phyloP scores from a whole-genome alignment of 1,140 invertebrate species.

The Papilio xuthus region DNA sequence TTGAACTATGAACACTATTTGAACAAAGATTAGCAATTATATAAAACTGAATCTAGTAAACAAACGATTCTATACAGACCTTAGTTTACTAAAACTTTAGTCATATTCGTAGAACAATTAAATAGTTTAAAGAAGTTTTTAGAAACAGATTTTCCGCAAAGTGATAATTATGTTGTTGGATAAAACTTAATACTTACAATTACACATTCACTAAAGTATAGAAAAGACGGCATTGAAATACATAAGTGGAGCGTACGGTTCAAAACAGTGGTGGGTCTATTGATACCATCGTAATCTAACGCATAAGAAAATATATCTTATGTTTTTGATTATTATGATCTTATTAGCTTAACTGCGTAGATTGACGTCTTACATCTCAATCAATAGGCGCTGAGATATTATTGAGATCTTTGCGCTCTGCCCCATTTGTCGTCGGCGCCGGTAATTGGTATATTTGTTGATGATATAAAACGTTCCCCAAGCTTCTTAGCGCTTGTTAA shows the following conservation, averaged over 20 bases:
- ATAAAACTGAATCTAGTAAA: background rate
- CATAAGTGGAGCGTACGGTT: slow-evolving; percentile 65
- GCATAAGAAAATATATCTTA: slow-evolving; percentile 48
- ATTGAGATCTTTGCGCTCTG: slow-evolving; percentile 39
- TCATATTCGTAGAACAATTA: background rate
- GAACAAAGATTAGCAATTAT: background rate
- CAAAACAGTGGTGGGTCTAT: slow-evolving; percentile 57
- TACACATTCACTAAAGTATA: slow-evolving; percentile 26
- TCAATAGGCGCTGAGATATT: slow-evolving; percentile 58
- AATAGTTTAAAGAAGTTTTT: background rate
- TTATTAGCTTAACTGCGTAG: slow-evolving; percentile 26
- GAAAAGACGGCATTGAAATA: slow-evolving; percentile 50
- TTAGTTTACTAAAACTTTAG: background rate
- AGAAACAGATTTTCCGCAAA: background rate
- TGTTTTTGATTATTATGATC: slow-evolving; percentile 42
- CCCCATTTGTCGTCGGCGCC: background rate
- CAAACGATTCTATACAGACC: too few species aligned
- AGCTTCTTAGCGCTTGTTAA: background rate
- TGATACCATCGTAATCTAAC: slow-evolving; percentile 46
- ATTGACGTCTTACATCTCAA: slow-evolving; percentile 59
- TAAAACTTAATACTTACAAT: background rate
- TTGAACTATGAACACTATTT: background rate
- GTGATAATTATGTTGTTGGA: background rate
- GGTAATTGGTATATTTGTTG: slow-evolving; percentile 11
- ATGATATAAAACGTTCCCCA: background rate